These are phyloP conservation scores for Phrynocephalus forsythii DNA, from an alignment of 2,797 vertebrate genomes.

Conservation along the genomic window DNA sequence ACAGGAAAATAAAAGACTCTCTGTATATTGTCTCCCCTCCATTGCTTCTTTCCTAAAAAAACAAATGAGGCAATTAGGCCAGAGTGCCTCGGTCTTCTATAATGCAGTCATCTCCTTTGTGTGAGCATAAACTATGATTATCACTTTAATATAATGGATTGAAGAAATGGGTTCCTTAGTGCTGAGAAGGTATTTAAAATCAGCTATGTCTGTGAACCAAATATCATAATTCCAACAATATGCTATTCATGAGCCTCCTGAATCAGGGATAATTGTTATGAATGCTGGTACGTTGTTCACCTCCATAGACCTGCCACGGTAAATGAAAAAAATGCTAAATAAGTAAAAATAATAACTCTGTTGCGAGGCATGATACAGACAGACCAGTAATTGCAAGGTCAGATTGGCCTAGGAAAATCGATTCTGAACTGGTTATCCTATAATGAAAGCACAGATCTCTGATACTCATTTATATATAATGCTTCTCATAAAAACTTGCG, in stretches of 20 bases:
- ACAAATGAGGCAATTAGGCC: slow-evolving; percentile 17
- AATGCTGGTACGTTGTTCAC: slow-evolving; percentile 63
- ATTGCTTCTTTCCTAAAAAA: slow-evolving; percentile 3
- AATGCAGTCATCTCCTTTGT: slow-evolving; percentile 36
- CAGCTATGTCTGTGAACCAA: slow-evolving; percentile 45
- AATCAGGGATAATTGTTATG: slow-evolving; percentile 71
- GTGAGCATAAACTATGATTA: background rate
- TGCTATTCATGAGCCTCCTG: slow-evolving; percentile 39
- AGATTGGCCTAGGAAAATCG: slow-evolving; percentile 68
- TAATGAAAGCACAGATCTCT: slow-evolving; percentile 75
- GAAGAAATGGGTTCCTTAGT: slow-evolving; percentile 29
- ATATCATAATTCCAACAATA: slow-evolving; percentile 44
- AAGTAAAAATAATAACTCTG: slow-evolving; percentile 74
- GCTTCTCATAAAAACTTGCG: slow-evolving; percentile 67
- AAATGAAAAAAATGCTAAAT: slow-evolving; percentile 67
- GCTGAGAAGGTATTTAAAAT: slow-evolving; percentile 44
- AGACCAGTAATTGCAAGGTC: slow-evolving; percentile 77
- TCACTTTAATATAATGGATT: slow-evolving; percentile 45
- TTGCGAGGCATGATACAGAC: slow-evolving; percentile 69
- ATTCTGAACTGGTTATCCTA: slow-evolving; percentile 73
- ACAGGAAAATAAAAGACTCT: background rate
- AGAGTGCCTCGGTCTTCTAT: slow-evolving; percentile 14
- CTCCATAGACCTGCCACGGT: slow-evolving; percentile 55
- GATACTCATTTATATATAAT: slow-evolving; percentile 75
- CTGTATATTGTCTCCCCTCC: background rate